These are phyloP conservation scores for Tor tambroides DNA, from an alignment of 2,113 vertebrate genomes.

Conservation along the genomic window DNA sequence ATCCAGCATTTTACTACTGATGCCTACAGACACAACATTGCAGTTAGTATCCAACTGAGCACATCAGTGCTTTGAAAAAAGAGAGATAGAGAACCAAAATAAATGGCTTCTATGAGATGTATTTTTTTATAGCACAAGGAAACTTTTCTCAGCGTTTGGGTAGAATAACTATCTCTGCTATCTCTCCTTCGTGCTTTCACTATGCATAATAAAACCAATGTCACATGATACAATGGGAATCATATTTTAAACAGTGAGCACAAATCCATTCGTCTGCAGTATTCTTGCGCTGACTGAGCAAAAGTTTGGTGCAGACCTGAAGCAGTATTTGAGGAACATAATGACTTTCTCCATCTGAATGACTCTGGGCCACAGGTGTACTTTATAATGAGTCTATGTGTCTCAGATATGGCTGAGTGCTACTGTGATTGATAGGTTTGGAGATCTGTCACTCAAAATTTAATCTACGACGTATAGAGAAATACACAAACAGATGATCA, in stretches of 20 bases:
- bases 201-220: neutral
- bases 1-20: neutral
- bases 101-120: neutral
- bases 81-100: neutral
- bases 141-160: neutral
- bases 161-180: slow-evolving; percentile 8
- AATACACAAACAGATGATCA: neutral
- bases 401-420: slow-evolving; percentile 12
- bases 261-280: slow-evolving; percentile 32
- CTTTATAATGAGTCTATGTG: neutral
- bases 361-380: slow-evolving; percentile 30
- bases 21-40: neutral
- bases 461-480: neutral
- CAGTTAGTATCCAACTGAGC: neutral
- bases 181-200: neutral
- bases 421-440: slow-evolving; percentile 16
- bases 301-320: slow-evolving; percentile 26
- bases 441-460: slow-evolving; percentile 23
- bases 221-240: slow-evolving; percentile 22
- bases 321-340: slow-evolving; percentile 25
- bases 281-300: slow-evolving; percentile 39
- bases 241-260: slow-evolving; percentile 27
- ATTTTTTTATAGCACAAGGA: neutral
- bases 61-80: neutral
- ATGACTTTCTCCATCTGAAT: slow-evolving; percentile 41